These are phyloP conservation scores for Hirundichthys speculiger DNA, from an alignment of 2,113 vertebrate genomes.

Conservation along the genomic window DNA sequence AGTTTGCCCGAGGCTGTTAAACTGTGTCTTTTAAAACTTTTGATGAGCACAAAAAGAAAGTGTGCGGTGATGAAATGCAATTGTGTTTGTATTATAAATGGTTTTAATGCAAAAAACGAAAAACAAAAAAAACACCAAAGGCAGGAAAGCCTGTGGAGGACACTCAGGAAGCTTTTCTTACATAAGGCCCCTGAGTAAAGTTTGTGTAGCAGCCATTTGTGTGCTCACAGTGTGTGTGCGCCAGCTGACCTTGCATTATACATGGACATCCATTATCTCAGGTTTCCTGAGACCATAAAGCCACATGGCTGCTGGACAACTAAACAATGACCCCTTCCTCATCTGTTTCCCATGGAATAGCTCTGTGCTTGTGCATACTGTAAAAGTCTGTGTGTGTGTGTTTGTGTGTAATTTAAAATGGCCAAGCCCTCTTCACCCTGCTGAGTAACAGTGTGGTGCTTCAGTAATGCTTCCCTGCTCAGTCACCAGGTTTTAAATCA, in stretches of 20 bases:
- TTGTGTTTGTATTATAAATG: conserved; percentile 4
- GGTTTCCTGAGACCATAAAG: conserved; percentile 73
- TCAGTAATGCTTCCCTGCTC: conserved; percentile 26
- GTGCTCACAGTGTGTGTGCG: conserved; percentile 45
- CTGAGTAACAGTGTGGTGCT: conserved; percentile 44
- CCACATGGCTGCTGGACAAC: conserved; percentile 56
- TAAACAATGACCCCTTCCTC: conserved; percentile 79
- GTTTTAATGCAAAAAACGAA: conserved; percentile 30
- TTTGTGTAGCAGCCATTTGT: conserved; percentile 6
- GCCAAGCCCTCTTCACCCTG: conserved; percentile 45
- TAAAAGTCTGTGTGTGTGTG: conserved; percentile 25
- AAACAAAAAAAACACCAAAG: background rate
- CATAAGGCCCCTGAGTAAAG: conserved; percentile 46
- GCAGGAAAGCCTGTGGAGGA: conserved; percentile 55
- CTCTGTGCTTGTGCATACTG: conserved; percentile 28
- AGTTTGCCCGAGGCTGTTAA: conserved; percentile 11
- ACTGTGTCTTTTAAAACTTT: conserved; percentile 24
- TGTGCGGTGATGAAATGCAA: conserved; percentile 33
- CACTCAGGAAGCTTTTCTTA: conserved; percentile 58
- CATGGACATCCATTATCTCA: conserved; percentile 70
- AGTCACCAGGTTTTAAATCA: conserved; percentile 46
- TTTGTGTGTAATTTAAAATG: conserved; percentile 39
- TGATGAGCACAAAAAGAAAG: conserved; percentile 41
- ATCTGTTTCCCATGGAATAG: conserved; percentile 69
- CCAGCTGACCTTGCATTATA: conserved; percentile 68